A percentile compares a stretch with the other conserved stretches of the same genome.
Conservation (phyloP, 1,140 invertebrate genomes). For the Drosophila nigromelanica region DNA sequence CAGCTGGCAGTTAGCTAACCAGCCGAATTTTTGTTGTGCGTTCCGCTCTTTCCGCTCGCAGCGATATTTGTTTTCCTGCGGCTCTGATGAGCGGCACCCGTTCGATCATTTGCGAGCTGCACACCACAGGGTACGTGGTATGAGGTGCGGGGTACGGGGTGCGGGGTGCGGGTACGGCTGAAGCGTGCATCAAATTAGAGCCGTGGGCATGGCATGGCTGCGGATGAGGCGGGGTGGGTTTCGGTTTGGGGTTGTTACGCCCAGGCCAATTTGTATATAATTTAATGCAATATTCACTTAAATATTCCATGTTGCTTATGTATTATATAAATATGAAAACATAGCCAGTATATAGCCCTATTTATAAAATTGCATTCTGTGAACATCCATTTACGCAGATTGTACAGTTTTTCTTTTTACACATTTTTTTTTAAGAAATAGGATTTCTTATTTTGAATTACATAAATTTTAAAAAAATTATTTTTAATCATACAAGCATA, state of each 20-base stretch:
- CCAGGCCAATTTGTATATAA: constrained; percentile 69
- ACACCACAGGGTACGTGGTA: constrained; percentile 40
- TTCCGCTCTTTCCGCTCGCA: neutral
- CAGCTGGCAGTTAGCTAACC: neutral
- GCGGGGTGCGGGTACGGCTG: constrained; percentile 15
- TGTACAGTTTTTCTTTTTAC: no score
- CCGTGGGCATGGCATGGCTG: constrained; percentile 17
- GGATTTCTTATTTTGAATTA: no score
- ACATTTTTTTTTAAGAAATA: no score
- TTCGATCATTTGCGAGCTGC: constrained; percentile 57
- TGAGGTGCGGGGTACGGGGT: constrained; percentile 6
- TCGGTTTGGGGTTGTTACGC: constrained; percentile 47
- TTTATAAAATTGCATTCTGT: neutral
- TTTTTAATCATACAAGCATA: no score
- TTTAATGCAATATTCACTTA: constrained; percentile 63
- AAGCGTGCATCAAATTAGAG: constrained; percentile 50
- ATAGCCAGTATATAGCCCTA: constrained; percentile 1
- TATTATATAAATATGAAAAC: constrained; percentile 29
- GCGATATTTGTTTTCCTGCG: constrained; percentile 32
- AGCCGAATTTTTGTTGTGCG: neutral
- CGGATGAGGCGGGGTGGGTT: constrained; percentile 39
- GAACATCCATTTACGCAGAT: no score
- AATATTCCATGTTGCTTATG: constrained; percentile 50
- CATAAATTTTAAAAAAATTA: no score
- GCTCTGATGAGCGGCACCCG: constrained; percentile 31